Evolutionary conservation across 1,140 invertebrate genomes (phyloP).

Genomic region (Panagrolaimus sp.): DNA sequence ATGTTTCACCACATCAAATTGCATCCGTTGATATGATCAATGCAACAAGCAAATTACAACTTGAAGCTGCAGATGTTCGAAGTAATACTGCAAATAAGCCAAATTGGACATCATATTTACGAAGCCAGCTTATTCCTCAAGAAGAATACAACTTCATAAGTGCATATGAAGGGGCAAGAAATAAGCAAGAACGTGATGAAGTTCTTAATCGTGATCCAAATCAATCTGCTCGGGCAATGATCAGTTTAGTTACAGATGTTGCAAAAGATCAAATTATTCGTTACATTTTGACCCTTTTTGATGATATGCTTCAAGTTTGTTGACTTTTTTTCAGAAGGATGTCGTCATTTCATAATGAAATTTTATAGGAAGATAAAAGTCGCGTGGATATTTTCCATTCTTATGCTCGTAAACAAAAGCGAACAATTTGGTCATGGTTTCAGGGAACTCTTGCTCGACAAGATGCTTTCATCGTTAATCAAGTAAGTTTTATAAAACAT

Average conservation of each 20-base stretch:
- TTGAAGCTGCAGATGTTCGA: conserved; percentile 52
- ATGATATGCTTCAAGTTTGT: conserved; percentile 86
- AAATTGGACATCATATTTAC: conserved; percentile 57
- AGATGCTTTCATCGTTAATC: conserved; percentile 95
- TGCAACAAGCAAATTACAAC: conserved; percentile 56
- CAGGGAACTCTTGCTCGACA: conserved; percentile 86
- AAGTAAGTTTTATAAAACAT: conserved; percentile 68
- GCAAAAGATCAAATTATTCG: conserved; percentile 97
- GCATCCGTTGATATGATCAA: conserved; percentile 59
- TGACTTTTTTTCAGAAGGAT: conserved; percentile 13
- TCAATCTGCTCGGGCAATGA: conserved; percentile 84
- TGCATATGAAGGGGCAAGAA: conserved; percentile 37
- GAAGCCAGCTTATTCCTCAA: conserved; percentile 55
- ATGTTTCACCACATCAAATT: conserved; percentile 42
- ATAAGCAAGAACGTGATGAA: conserved; percentile 49
- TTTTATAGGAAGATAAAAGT: conserved; percentile 77
- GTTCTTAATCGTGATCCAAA: conserved; percentile 45
- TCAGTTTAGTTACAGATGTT: conserved; percentile 86
- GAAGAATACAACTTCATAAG: conserved; percentile 34
- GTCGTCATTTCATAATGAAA: conserved; percentile 20
- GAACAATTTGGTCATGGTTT: conserved; percentile 89
- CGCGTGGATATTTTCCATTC: conserved; percentile 95
- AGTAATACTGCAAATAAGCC: conserved; percentile 48
- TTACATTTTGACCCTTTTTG: conserved; percentile 94
- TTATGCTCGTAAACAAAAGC: conserved; percentile 74